These are phyloP conservation scores for Lytechinus variegatus DNA, from an alignment of 35 echinoderm and acorn worm genomes.

Conservation along the genomic window DNA sequence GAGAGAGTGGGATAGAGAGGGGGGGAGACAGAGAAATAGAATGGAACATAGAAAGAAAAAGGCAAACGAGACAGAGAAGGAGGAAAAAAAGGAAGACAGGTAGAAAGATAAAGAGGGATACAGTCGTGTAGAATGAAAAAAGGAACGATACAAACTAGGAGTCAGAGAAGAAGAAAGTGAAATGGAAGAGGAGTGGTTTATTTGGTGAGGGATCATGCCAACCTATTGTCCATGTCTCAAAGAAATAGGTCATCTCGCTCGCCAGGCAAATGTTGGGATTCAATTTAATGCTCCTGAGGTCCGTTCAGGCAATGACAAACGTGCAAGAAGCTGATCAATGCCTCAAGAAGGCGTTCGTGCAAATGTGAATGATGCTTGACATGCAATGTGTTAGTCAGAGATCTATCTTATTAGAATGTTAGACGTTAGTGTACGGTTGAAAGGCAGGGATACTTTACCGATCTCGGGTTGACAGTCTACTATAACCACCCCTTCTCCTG, in stretches of 20 bases:
- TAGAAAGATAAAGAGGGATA: neutral
- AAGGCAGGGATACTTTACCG: constrained; percentile 32
- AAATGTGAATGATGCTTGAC: constrained; percentile 31
- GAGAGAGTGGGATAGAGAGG: neutral
- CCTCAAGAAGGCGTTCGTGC: neutral
- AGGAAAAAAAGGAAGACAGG: neutral
- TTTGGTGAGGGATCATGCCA: neutral
- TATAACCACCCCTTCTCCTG: constrained; percentile 39
- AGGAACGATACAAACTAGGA: neutral
- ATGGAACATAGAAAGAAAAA: neutral
- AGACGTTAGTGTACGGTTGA: neutral
- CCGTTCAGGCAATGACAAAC: neutral
- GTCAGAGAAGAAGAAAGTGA: neutral
- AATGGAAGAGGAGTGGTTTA: neutral
- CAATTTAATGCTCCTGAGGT: neutral
- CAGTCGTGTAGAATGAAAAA: neutral
- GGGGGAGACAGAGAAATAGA: neutral
- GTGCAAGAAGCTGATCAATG: neutral
- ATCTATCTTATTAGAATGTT: neutral
- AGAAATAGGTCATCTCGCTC: neutral
- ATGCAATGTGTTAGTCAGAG: constrained; percentile 16
- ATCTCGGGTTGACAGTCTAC: constrained; percentile 15
- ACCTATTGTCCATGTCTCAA: constrained; percentile 11
- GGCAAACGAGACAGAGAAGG: neutral
- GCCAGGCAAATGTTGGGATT: neutral